A percentile compares a stretch with the other conserved stretches of the same genome.
Conservation (phyloP, 1,140 invertebrate species). For the Lasioglossum baleicum region DNA sequence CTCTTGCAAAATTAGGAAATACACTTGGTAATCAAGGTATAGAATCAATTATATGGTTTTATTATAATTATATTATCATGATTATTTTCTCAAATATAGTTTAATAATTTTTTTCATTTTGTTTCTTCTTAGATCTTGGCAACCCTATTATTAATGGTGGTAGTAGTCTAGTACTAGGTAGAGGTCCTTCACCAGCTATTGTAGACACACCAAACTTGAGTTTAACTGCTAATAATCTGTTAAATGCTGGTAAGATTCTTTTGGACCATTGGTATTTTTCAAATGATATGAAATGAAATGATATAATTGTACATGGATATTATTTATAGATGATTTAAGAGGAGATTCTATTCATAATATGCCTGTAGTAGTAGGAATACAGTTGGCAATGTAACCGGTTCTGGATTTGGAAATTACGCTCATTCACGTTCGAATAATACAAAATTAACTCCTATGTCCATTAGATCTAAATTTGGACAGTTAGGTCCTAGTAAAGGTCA, state of each 20-base stretch:
- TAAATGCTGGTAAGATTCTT: slow-evolving; percentile 78
- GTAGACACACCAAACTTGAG: slow-evolving; percentile 76
- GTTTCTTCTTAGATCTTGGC: slow-evolving; percentile 70
- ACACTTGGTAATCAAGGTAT: slow-evolving; percentile 85
- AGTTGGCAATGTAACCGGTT: slow-evolving; percentile 68
- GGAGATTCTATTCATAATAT: slow-evolving; percentile 77
- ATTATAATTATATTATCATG: too few species aligned
- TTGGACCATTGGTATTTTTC: too few species aligned
- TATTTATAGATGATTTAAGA: slow-evolving; percentile 74
- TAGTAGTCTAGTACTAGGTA: slow-evolving; percentile 75
- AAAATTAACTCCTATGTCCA: slow-evolving; percentile 90
- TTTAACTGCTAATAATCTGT: slow-evolving; percentile 77
- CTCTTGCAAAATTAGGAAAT: slow-evolving; percentile 90
- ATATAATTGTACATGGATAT: too few species aligned
- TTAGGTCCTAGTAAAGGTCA: slow-evolving; percentile 94
- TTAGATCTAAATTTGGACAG: slow-evolving; percentile 95
- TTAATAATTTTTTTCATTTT: too few species aligned
- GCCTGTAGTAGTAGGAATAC: slow-evolving; percentile 69
- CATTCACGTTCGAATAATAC: slow-evolving; percentile 83
- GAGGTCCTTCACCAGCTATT: slow-evolving; percentile 80
- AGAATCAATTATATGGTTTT: too few species aligned
- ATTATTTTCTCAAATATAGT: too few species aligned
- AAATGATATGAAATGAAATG: too few species aligned
- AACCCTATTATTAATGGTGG: slow-evolving; percentile 73
- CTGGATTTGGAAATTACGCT: slow-evolving; percentile 78